Percentiles rank a stretch among this genome's conserved stretches.
These are phyloP conservation scores for Adelognathus sp. DNA, from an alignment of 2,888 invertebrate genomes.

Conservation along the genomic window DNA sequence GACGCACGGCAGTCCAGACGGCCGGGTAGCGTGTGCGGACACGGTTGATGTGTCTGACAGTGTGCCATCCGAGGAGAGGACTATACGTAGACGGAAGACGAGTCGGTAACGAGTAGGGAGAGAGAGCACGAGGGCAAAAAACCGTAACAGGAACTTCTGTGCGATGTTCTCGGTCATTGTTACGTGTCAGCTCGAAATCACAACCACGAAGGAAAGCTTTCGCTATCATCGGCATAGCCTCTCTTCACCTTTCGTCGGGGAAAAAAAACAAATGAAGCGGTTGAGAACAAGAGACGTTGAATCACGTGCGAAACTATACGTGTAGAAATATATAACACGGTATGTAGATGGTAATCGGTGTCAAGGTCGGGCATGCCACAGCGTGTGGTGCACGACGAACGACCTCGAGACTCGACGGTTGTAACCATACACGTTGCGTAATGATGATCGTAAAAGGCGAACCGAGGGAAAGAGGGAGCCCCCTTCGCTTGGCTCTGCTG, in stretches of 20 bases:
- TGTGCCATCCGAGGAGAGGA: constrained; percentile 45
- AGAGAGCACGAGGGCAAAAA: constrained; percentile 18
- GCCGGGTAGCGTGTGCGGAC: constrained; percentile 55
- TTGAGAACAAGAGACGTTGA: constrained; percentile 53
- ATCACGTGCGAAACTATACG: constrained; percentile 56
- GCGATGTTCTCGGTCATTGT: constrained; percentile 15
- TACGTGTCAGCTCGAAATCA: constrained; percentile 24
- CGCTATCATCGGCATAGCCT: constrained; percentile 7
- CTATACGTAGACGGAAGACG: constrained; percentile 47
- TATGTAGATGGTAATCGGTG: constrained; percentile 71
- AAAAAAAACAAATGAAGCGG: neutral
- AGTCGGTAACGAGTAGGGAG: constrained; percentile 39
- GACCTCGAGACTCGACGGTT: constrained; percentile 47
- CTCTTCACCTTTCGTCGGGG: neutral
- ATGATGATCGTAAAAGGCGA: constrained; percentile 58
- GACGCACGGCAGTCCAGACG: constrained; percentile 34
- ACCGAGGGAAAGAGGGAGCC: constrained; percentile 38
- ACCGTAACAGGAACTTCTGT: constrained; percentile 1
- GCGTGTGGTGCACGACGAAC: constrained; percentile 30
- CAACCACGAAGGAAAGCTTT: constrained; percentile 5
- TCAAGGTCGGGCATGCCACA: constrained; percentile 75
- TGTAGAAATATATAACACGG: constrained; percentile 13
- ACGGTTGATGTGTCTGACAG: constrained; percentile 52
- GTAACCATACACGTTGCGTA: constrained; percentile 54
- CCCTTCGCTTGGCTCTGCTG: neutral